Percentiles rank a stretch among this genome's conserved stretches.
These are phyloP conservation scores for Conomelus anceps DNA, from an alignment of 2,888 invertebrate species.

Conservation along the genomic window DNA sequence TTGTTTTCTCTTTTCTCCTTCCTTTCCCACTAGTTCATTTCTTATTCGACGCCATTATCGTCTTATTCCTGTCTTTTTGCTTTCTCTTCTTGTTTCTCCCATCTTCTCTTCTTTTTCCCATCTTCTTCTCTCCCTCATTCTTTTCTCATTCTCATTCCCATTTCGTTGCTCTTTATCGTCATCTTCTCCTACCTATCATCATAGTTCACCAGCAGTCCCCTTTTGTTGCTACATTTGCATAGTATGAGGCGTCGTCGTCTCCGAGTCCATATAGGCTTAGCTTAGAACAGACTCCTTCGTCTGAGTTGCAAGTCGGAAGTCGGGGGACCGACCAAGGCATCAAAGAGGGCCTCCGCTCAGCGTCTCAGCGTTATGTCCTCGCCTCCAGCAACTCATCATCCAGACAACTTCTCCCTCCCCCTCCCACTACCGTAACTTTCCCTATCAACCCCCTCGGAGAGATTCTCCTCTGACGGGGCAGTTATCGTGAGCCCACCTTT, in stretches of 20 bases:
- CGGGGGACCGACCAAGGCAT: neutral
- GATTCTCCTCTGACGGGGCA: neutral
- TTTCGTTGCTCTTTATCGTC: too few relatives aligned
- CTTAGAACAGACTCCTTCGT: neutral
- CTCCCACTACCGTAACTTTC: neutral
- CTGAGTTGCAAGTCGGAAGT: neutral
- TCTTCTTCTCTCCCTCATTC: neutral
- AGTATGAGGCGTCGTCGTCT: neutral
- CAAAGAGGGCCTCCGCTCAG: neutral
- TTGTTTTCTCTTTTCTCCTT: too few relatives aligned
- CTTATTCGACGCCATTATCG: too few relatives aligned
- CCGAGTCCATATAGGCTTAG: neutral
- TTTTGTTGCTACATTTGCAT: neutral
- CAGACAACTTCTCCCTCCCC: neutral
- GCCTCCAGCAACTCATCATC: neutral
- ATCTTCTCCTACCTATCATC: too few relatives aligned
- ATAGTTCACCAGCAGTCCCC: neutral
- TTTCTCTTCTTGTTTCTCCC: neutral
- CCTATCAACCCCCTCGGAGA: neutral
- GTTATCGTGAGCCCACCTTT: neutral
- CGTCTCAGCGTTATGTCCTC: too few relatives aligned
- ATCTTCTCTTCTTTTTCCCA: too few relatives aligned
- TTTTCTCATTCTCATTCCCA: neutral
- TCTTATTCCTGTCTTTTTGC: too few relatives aligned
- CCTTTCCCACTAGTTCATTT: too few relatives aligned